Percentiles rank a stretch among this genome's conserved stretches.
Evolutionary conservation across 2,888 invertebrate genomes (phyloP).

Genomic region (Pedicia rivosa): DNA sequence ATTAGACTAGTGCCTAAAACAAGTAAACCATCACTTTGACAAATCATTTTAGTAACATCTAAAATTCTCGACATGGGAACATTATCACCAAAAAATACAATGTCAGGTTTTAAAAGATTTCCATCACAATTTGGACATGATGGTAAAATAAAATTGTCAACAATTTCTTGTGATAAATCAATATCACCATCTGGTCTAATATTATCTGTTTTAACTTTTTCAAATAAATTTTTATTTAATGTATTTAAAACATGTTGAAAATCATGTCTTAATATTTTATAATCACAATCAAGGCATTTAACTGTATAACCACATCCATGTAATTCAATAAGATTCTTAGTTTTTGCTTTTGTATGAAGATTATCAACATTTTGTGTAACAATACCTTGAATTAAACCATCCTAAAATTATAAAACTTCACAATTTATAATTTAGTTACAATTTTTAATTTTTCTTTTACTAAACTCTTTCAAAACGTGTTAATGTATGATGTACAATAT

Average conservation of each 20-base stretch:
- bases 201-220: slow-evolving; percentile 35
- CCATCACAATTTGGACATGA: slow-evolving; percentile 65
- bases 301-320: slow-evolving; percentile 79
- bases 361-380: slow-evolving; percentile 96
- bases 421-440: no score
- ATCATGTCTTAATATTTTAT: slow-evolving; percentile 45
- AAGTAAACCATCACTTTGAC: slow-evolving; percentile 59
- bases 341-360: slow-evolving; percentile 82
- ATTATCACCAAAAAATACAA: slow-evolving; percentile 94
- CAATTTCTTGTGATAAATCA: slow-evolving; percentile 56
- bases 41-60: slow-evolving; percentile 45
- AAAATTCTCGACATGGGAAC: slow-evolving; percentile 60
- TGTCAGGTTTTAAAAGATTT: slow-evolving; percentile 80
- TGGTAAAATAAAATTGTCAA: slow-evolving; percentile 54
- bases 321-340: slow-evolving; percentile 64
- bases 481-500: slow-evolving; percentile 56
- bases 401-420: no score
- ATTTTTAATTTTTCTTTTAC: no score
- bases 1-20: slow-evolving; percentile 82
- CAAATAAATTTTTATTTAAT: slow-evolving; percentile 48
- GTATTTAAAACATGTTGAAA: slow-evolving; percentile 54
- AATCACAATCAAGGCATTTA: slow-evolving; percentile 56
- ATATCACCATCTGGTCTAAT: slow-evolving; percentile 91
- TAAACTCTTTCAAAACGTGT: slow-evolving; percentile 57
- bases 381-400: slow-evolving; percentile 33